Conservation (phyloP, 2,888 invertebrate species). For the Cheilosia scutellata region DNA sequence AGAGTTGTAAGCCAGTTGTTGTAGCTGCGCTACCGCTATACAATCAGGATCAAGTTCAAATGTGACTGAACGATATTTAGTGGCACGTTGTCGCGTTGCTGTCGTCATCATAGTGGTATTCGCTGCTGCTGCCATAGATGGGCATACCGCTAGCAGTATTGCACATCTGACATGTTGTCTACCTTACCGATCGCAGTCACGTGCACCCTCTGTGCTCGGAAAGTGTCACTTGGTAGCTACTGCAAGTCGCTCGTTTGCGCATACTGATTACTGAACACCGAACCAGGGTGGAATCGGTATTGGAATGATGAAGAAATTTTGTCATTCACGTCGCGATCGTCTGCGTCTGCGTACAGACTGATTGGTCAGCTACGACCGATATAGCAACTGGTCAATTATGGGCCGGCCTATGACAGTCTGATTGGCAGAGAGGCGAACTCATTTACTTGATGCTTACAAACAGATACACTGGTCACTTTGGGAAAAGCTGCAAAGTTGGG, state of each 20-base stretch:
- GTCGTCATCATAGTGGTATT: constrained; percentile 61
- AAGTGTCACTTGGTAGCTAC: constrained; percentile 69
- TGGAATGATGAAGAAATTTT: constrained; percentile 60
- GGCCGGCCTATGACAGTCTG: constrained; percentile 72
- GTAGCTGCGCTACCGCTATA: not conserved
- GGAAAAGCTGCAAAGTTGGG: constrained; percentile 54
- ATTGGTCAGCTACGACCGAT: constrained; percentile 58
- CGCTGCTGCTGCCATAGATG: constrained; percentile 54
- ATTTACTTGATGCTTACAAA: constrained; percentile 68
- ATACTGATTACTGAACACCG: constrained; percentile 62
- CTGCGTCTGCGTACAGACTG: constrained; percentile 50
- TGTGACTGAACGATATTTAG: constrained; percentile 73
- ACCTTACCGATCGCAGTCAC: constrained; percentile 49
- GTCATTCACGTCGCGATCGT: constrained; percentile 72
- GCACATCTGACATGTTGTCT: constrained; percentile 64
- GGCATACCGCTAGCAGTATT: constrained; percentile 58
- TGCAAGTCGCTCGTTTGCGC: constrained; percentile 61
- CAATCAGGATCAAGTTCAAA: constrained; percentile 75
- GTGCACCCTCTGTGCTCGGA: constrained; percentile 65
- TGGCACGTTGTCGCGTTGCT: constrained; percentile 56
- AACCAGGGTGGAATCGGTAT: not conserved
- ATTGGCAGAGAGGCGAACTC: constrained; percentile 72
- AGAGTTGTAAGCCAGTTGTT: constrained; percentile 37
- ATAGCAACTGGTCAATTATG: constrained; percentile 69
- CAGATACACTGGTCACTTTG: constrained; percentile 57